phyloP scores from a whole-genome alignment of 2,888 invertebrate species.

The Eumacrocentrus americanus region DNA sequence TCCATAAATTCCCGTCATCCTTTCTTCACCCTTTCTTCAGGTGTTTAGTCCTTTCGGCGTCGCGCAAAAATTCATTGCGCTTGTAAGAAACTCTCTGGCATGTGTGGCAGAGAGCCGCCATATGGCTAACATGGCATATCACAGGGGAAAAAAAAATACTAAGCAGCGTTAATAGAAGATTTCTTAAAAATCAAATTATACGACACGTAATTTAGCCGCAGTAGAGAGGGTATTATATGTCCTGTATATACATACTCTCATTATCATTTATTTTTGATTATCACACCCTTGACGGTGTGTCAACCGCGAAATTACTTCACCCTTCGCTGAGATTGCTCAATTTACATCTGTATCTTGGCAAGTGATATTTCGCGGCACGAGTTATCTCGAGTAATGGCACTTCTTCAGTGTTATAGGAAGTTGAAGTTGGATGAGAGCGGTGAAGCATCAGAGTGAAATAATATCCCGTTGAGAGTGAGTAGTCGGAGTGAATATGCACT shows the following conservation, averaged over 20 bases:
- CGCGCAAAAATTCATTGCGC: conserved; percentile 9
- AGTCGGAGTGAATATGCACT: neutral
- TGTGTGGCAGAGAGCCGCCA: neutral
- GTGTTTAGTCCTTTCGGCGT: neutral
- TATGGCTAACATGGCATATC: no score
- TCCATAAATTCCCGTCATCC: neutral
- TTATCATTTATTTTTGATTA: neutral
- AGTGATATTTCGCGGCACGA: neutral
- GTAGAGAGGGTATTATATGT: no score
- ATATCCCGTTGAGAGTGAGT: conserved; percentile 9
- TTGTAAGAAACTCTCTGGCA: conserved; percentile 8
- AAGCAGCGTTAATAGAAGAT: neutral
- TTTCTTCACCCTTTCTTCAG: neutral
- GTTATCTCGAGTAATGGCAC: neutral
- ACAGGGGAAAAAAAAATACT: neutral
- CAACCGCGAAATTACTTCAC: conserved; percentile 14
- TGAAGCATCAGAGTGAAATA: conserved; percentile 3
- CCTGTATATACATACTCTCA: neutral
- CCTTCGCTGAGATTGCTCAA: conserved; percentile 7
- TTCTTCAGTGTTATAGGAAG: neutral
- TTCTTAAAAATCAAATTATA: no score
- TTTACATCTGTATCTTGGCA: neutral
- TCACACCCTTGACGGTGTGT: neutral
- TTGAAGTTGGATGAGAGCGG: neutral
- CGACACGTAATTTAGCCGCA: no score